Evolutionary conservation across 2,113 vertebrate genomes (phyloP).

Genomic region (Sceloporus tristichus): DNA sequence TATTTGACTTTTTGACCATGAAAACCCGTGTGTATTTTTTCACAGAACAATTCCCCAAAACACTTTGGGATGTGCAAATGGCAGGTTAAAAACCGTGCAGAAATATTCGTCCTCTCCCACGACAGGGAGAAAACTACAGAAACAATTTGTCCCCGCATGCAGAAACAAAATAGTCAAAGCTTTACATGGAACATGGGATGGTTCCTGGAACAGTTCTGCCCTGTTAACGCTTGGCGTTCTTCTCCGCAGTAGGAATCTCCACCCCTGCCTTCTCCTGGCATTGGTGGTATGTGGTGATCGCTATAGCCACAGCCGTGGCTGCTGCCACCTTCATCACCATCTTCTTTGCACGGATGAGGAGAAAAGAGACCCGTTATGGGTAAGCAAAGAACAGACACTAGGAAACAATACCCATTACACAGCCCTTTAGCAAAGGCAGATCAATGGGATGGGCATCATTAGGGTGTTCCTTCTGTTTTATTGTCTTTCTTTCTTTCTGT

Average conservation of each 20-base stretch:
- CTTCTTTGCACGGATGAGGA: constrained; percentile 84
- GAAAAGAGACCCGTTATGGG: constrained; percentile 92
- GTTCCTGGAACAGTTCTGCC: background rate
- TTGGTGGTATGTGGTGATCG: constrained; percentile 93
- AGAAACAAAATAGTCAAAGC: no score
- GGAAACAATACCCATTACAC: background rate
- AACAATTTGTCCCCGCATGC: no score
- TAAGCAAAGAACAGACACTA: constrained; percentile 45
- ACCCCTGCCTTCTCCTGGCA: constrained; percentile 85
- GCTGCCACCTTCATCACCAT: constrained; percentile 82
- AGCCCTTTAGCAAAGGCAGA: background rate
- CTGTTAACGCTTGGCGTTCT: constrained; percentile 16
- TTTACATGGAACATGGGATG: no score
- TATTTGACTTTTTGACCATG: no score
- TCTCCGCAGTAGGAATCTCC: constrained; percentile 56
- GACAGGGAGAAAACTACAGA: no score
- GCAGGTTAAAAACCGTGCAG: no score
- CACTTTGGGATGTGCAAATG: no score
- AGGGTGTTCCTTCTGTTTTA: background rate
- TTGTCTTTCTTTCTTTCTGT: background rate
- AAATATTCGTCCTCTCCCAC: no score
- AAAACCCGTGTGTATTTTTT: no score
- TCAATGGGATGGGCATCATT: background rate
- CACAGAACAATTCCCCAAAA: no score
- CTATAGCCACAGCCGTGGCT: constrained; percentile 78